Conservation (phyloP, 2,113 vertebrate species). For the human (Homo sapiens) region DNA sequence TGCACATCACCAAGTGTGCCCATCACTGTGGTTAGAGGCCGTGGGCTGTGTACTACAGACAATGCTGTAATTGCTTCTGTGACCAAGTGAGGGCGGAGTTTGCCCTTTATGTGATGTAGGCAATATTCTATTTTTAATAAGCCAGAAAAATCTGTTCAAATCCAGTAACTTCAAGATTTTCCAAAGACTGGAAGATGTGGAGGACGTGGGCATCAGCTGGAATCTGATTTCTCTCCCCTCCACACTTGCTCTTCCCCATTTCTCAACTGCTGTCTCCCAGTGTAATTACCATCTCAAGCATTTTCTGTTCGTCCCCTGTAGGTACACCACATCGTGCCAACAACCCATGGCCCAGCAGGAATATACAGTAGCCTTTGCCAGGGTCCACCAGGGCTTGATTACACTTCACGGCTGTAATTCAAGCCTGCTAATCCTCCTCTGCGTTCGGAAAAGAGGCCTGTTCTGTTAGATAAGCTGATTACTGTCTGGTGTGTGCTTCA, state of each 20-base stretch:
- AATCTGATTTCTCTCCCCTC: not conserved
- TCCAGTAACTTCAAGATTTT: not conserved
- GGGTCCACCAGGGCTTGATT: conserved; percentile 65
- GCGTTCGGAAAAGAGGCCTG: conserved; percentile 72
- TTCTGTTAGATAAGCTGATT: conserved; percentile 66
- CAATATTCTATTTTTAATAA: not conserved
- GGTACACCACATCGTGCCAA: conserved; percentile 46
- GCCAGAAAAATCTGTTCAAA: not conserved
- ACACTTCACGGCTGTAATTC: conserved; percentile 64
- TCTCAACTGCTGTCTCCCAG: not conserved
- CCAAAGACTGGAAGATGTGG: not conserved
- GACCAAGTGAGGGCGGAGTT: not conserved
- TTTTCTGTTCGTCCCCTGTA: conserved; percentile 45
- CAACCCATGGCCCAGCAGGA: conserved; percentile 47
- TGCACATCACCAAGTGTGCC: fast-evolving
- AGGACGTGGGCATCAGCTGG: not conserved
- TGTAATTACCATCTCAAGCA: not conserved
- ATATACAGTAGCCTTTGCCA: conserved; percentile 62
- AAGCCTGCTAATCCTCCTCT: conserved; percentile 76
- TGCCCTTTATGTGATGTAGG: not conserved
- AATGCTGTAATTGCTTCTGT: not conserved
- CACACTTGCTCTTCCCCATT: not conserved
- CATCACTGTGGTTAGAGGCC: not conserved
- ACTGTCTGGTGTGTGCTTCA: conserved; percentile 53
- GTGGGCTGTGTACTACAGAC: not conserved